Conservation (phyloP, 2,113 vertebrate species). For the Thymallus thymallus region DNA sequence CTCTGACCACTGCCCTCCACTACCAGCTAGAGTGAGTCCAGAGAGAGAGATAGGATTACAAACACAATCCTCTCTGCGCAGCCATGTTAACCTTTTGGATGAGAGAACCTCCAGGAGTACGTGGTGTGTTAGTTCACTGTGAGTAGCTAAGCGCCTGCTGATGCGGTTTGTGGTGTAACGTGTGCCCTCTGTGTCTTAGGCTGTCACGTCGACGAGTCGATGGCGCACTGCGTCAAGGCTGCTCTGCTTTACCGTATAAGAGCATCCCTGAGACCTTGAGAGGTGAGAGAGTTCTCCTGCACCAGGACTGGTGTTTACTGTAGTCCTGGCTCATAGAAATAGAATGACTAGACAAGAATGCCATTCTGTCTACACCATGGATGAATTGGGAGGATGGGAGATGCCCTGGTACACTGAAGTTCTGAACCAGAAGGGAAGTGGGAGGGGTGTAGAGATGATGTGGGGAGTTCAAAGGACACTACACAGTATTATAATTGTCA, state of each 20-base stretch:
- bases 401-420: neutral
- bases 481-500: no score
- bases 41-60: neutral
- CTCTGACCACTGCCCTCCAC: no score
- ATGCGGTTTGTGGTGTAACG: neutral
- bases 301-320: neutral
- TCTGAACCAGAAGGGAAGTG: neutral
- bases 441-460: neutral
- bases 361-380: neutral
- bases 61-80: neutral
- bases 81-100: neutral
- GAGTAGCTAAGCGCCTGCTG: neutral
- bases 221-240: constrained; percentile 5
- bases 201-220: neutral
- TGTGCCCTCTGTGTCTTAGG: constrained; percentile 1
- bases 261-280: constrained; percentile 10
- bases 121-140: neutral
- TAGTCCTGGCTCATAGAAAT: neutral
- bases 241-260: neutral
- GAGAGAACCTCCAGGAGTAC: neutral
- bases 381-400: neutral
- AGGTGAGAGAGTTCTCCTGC: neutral
- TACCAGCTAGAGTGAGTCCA: neutral
- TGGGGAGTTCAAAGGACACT: neutral
- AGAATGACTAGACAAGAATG: neutral